Conservation (phyloP, 2,113 vertebrate species). For the Alligator mississippiensis region DNA sequence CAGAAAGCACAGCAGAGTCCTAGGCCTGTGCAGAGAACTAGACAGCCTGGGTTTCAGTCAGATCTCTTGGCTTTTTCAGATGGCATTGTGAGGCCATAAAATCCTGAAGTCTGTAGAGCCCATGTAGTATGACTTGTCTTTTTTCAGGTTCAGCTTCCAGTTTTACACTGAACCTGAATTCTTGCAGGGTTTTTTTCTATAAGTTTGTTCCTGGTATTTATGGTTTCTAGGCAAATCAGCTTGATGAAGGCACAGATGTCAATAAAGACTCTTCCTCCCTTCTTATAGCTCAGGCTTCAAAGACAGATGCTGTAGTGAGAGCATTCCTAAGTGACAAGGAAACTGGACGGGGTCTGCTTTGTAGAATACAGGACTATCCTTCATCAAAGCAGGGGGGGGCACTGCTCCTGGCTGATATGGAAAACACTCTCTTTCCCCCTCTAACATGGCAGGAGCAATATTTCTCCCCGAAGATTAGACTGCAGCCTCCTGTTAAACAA, state of each 20-base stretch:
- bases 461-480: neutral
- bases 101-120: neutral
- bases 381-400: neutral
- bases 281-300: neutral
- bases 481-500: neutral
- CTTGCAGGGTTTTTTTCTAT: neutral
- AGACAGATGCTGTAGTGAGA: neutral
- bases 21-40: neutral
- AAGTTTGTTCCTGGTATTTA: neutral
- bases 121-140: neutral
- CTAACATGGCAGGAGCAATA: rapidly evolving
- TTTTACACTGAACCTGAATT: neutral
- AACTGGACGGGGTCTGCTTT: neutral
- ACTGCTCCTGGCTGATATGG: rapidly evolving
- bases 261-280: neutral
- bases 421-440: rapidly evolving
- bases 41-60: neutral
- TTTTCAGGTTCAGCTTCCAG: neutral
- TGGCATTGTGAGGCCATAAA: neutral
- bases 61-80: neutral
- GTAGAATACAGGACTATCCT: neutral
- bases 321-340: neutral
- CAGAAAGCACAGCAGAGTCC: neutral
- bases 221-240: neutral
- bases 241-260: neutral